Evolutionary conservation across 2,797 vertebrate genomes (phyloP).

Genomic region (Mus minutoides): DNA sequence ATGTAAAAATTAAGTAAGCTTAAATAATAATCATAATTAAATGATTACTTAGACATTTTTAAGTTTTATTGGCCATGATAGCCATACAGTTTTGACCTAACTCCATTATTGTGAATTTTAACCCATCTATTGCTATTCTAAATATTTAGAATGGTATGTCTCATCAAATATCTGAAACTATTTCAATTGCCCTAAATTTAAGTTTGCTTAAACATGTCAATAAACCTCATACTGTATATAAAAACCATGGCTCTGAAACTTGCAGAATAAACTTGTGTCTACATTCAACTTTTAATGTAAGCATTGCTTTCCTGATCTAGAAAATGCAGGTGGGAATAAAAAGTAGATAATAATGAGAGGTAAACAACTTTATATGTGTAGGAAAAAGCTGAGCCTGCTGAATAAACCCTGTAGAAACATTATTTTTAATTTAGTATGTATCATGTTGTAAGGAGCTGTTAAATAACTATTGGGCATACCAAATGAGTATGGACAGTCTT

Average conservation of each 20-base stretch:
- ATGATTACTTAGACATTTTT: neutral
- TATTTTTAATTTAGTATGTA: constrained; percentile 26
- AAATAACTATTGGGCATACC: neutral
- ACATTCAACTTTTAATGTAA: constrained; percentile 4
- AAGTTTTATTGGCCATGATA: neutral
- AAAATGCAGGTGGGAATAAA: constrained; percentile 10
- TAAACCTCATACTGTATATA: neutral
- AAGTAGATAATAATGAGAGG: neutral
- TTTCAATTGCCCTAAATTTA: constrained; percentile 21
- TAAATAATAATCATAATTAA: constrained; percentile 22
- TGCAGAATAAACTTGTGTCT: neutral
- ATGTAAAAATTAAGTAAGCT: constrained; percentile 6
- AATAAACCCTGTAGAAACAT: neutral
- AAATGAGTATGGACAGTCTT: neutral
- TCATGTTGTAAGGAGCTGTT: neutral
- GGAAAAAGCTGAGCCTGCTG: neutral
- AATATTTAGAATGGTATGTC: neutral
- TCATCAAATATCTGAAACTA: constrained; percentile 22
- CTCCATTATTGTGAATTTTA: neutral
- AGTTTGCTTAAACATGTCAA: neutral
- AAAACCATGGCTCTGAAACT: constrained; percentile 24
- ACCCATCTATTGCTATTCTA: neutral
- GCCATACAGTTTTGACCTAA: neutral
- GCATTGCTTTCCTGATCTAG: constrained; percentile 9
- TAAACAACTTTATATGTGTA: neutral